Percentiles rank a stretch among this genome's conserved stretches.
Conservation (phyloP, 2,888 invertebrate species). For the Leptopilina syphax region DNA sequence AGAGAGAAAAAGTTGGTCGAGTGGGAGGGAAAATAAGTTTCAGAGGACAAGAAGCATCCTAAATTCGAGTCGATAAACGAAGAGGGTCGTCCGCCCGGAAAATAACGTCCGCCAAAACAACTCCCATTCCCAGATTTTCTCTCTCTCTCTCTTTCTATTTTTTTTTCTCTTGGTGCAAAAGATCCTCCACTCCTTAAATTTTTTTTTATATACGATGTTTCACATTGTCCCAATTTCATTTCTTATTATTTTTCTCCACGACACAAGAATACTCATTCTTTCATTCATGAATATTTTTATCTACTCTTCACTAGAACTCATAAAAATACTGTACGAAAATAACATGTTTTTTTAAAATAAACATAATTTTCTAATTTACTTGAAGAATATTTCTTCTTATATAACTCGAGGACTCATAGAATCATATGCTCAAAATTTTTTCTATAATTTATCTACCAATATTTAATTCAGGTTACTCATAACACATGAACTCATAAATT, state of each 20-base stretch:
- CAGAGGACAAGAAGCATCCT: slow-evolving; percentile 55
- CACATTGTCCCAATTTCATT: slow-evolving; percentile 63
- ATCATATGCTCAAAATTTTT: too few species aligned
- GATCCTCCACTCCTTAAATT: slow-evolving; percentile 45
- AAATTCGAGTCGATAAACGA: slow-evolving; percentile 58
- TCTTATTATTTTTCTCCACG: slow-evolving; percentile 48
- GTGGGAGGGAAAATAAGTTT: neutral
- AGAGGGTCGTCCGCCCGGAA: slow-evolving; percentile 71
- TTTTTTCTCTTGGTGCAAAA: too few species aligned
- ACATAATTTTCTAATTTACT: too few species aligned
- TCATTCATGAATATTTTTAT: neutral
- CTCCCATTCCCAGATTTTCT: slow-evolving; percentile 54
- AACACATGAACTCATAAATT: too few species aligned
- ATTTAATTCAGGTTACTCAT: too few species aligned
- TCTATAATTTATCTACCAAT: too few species aligned
- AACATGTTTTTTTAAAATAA: too few species aligned
- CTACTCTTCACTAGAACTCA: too few species aligned
- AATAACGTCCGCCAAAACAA: slow-evolving; percentile 73
- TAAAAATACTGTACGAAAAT: too few species aligned
- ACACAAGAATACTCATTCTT: slow-evolving; percentile 8
- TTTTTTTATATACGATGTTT: slow-evolving; percentile 43
- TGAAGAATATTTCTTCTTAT: too few species aligned
- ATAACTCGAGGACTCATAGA: too few species aligned
- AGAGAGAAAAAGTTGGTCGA: neutral
- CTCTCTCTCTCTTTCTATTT: slow-evolving; percentile 3